phyloP scores from a whole-genome alignment of 2,113 vertebrate genomes.

The Melanotaenia duboulayi region DNA sequence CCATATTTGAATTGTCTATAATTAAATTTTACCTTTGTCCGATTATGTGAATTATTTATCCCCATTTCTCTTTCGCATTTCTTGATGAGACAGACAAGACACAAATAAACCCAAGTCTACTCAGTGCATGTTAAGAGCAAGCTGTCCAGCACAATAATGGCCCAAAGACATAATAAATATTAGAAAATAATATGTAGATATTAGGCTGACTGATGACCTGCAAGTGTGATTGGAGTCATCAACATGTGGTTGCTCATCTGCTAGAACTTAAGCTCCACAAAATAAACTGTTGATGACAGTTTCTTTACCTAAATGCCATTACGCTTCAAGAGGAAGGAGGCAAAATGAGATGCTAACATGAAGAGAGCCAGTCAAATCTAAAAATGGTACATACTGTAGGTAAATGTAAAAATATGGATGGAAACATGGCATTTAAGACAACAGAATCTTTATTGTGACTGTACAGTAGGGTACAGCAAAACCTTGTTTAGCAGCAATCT shows the following conservation, averaged over 20 bases:
- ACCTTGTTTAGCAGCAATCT: too few species aligned
- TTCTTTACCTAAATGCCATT: too few species aligned
- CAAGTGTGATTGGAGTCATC: background rate
- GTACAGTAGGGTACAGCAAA: too few species aligned
- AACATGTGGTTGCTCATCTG: too few species aligned
- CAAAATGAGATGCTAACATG: too few species aligned
- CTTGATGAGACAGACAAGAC: conserved; percentile 7
- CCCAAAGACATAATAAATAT: background rate
- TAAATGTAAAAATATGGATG: too few species aligned
- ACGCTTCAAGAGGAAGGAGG: too few species aligned
- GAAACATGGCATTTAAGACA: too few species aligned
- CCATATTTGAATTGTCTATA: background rate
- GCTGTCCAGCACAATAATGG: background rate
- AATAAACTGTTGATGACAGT: background rate
- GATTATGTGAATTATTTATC: background rate
- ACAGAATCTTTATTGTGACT: too few species aligned
- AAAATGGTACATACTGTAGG: too few species aligned
- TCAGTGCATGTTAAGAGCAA: conserved; percentile 27
- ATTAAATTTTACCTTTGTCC: background rate
- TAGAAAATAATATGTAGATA: background rate
- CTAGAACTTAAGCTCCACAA: too few species aligned
- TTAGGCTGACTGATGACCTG: background rate
- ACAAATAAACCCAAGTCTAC: background rate
- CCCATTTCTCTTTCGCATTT: background rate
- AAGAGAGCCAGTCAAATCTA: too few species aligned